Evolutionary conservation across 2,797 vertebrate genomes (phyloP).

Genomic region (Centropyge bicolor): DNA sequence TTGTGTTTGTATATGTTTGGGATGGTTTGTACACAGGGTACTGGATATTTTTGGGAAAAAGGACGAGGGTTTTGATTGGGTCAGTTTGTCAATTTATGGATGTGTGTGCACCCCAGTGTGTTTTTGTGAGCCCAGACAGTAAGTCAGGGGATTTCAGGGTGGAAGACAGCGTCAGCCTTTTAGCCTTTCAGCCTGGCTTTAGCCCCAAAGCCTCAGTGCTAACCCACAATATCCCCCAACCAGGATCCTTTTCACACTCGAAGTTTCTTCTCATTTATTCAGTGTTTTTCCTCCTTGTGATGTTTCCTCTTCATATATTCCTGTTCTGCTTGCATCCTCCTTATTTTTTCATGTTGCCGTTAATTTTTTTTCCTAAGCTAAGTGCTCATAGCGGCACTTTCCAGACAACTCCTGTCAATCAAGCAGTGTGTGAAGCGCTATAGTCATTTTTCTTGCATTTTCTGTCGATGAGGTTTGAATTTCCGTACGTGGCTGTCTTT

Average conservation of each 20-base stretch:
- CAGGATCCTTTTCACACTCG: constrained; percentile 18
- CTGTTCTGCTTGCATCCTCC: background rate
- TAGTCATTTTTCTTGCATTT: background rate
- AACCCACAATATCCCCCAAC: constrained; percentile 14
- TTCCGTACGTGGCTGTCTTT: background rate
- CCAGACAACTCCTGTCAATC: constrained; percentile 5
- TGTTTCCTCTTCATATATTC: constrained; percentile 1
- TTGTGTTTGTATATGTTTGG: constrained; percentile 43
- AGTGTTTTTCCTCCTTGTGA: constrained; percentile 1
- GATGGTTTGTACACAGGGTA: constrained; percentile 13
- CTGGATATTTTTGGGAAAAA: constrained; percentile 49
- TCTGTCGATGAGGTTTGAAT: constrained; percentile 7
- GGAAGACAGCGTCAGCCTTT: constrained; percentile 49
- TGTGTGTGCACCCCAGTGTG: constrained; percentile 36
- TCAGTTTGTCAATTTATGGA: constrained; percentile 64
- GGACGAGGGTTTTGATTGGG: constrained; percentile 39
- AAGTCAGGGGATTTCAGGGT: constrained; percentile 59
- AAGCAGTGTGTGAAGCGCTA: background rate
- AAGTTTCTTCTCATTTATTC: constrained; percentile 1
- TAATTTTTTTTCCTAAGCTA: background rate
- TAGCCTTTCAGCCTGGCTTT: constrained; percentile 54
- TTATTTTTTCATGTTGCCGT: background rate
- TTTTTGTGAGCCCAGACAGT: constrained; percentile 48
- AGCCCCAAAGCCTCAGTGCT: constrained; percentile 46
- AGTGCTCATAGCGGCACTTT: constrained; percentile 14